These are phyloP conservation scores for Maniola jurtina DNA, from an alignment of 1,140 invertebrate genomes.

Conservation along the genomic window DNA sequence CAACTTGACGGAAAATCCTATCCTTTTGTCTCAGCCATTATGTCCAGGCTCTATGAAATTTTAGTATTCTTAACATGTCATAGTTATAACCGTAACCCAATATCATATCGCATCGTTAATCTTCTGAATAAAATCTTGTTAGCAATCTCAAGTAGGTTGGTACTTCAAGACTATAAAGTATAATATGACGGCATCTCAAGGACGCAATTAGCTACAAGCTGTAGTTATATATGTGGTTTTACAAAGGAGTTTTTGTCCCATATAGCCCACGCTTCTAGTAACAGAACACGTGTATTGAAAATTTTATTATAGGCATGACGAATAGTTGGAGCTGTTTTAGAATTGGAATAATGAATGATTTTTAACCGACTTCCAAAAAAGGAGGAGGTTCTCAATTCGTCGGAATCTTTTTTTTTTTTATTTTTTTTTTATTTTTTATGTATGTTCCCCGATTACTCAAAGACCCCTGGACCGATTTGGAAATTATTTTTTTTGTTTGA, in stretches of 20 bases:
- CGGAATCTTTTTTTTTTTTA: too few species aligned
- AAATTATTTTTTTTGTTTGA: too few species aligned
- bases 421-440: too few species aligned
- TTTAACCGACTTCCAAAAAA: neutral
- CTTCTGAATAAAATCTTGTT: neutral
- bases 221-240: neutral
- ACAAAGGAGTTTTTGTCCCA: conserved; percentile 4
- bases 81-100: too few species aligned
- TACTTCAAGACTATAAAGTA: neutral
- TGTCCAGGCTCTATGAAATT: too few species aligned
- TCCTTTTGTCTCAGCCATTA: too few species aligned
- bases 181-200: conserved; percentile 8
- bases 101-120: neutral
- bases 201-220: conserved; percentile 3
- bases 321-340: conserved; percentile 6
- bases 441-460: too few species aligned
- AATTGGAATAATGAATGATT: neutral
- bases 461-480: too few species aligned
- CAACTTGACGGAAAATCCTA: too few species aligned
- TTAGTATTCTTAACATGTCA: too few species aligned
- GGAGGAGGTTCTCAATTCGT: too few species aligned
- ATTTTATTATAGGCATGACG: neutral
- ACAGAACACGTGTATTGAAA: conserved; percentile 6
- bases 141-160: neutral
- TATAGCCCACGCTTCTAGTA: neutral